Evolutionary conservation across 2,888 invertebrate genomes (phyloP), one percentile per base, ranked within the genome.

Genomic region (Drosophila multiciliata): DNA sequence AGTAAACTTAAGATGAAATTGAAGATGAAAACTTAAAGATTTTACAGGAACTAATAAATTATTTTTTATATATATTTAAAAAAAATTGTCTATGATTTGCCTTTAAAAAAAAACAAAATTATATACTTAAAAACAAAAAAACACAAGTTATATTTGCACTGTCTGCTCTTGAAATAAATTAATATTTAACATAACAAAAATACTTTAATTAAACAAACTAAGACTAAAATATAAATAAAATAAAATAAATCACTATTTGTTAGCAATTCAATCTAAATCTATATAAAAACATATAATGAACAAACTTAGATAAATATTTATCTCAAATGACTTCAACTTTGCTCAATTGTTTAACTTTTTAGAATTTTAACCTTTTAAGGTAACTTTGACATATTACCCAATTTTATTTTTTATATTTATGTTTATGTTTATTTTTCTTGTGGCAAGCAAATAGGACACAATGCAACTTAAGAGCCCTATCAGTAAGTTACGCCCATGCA

Each of bases 401-500:
- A 38, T 29, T 55, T 12, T 38, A 15, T 15, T 23, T 45, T 40
- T 17, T n/a, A 40, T n/a, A n/a, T n/a, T n/a, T 20, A 29, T 29
- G 29, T 29, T 29, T 6, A 29, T 29, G 29, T 29, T n/a, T 4
- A 20, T 33, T 20, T 15, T 32, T 40, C 61, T 64, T 53, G 52
- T 52, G 65, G 50, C 54, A 15, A 36, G 50, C 55, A 64, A 42
- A 48, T 63, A 35, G 64, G 33, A 29, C 72, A 60, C 59, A 69
- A 36, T 73, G 78, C 57, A 71, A 68, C 78, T 82, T 64, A 79
- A 79, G 74, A 65, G 77, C 72, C 76, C 60, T 68, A 74, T 68
- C 72, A 74, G 55, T 26, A 29, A 33, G 65, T 23, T 73, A 76
- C 81, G 82, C 82, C 82, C 73, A 49, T 58, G 26, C 65, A 79